A percentile compares a stretch with the other conserved stretches of the same genome.
These are phyloP conservation scores for Archocentrus centrarchus DNA, from an alignment of 2,113 vertebrate species.

Conservation along the genomic window DNA sequence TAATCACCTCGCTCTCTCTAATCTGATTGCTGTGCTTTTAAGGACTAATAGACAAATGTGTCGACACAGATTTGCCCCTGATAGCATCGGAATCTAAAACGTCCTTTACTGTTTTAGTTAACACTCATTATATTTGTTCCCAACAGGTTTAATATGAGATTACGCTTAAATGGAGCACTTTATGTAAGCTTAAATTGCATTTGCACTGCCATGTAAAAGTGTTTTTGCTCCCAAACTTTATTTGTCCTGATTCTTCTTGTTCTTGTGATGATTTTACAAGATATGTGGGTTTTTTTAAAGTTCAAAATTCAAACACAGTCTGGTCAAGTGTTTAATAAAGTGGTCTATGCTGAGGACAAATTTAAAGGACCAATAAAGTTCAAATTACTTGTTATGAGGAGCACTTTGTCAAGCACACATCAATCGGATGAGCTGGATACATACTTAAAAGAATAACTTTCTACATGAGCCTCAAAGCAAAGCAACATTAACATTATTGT, in stretches of 20 bases:
- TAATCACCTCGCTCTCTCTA: slow-evolving; percentile 44
- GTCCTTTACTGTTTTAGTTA: not conserved
- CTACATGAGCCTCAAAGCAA: not conserved
- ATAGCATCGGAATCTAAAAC: slow-evolving; percentile 26
- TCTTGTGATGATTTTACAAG: not conserved
- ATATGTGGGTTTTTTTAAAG: not conserved
- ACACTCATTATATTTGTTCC: slow-evolving; percentile 10
- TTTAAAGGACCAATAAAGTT: not conserved
- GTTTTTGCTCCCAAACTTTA: not conserved
- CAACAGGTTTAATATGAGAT: slow-evolving; percentile 18
- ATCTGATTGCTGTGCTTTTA: slow-evolving; percentile 47
- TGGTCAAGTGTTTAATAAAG: not conserved
- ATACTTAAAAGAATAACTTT: not conserved
- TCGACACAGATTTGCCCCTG: slow-evolving; percentile 44
- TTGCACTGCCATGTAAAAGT: not conserved
- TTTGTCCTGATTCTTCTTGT: not conserved
- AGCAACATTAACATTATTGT: not conserved
- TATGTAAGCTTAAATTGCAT: not conserved
- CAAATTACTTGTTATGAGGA: not conserved
- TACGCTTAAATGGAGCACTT: not conserved
- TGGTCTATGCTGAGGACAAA: not conserved
- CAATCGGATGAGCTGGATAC: not conserved
- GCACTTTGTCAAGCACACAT: not conserved
- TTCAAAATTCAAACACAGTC: not conserved
- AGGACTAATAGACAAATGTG: slow-evolving; percentile 43